A percentile compares a stretch with the other conserved stretches of the same genome.
These are phyloP conservation scores for Lota lota DNA, from an alignment of 2,113 vertebrate genomes.

Conservation along the genomic window DNA sequence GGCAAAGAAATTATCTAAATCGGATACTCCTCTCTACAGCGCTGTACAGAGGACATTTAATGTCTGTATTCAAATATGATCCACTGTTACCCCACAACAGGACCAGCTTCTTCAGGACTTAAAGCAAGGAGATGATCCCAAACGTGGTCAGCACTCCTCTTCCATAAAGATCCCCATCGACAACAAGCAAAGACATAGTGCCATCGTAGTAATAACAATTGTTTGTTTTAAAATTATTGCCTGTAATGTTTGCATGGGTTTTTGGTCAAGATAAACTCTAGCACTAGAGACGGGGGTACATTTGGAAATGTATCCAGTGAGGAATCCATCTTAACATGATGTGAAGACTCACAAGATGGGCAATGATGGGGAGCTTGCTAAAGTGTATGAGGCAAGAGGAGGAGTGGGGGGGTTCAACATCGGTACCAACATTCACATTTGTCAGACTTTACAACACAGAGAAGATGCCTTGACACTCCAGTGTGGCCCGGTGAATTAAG, in stretches of 20 bases:
- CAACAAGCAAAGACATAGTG: constrained; percentile 63
- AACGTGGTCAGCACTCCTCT: constrained; percentile 51
- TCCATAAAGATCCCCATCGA: constrained; percentile 55
- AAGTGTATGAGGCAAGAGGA: constrained; percentile 33
- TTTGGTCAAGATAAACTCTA: constrained; percentile 64
- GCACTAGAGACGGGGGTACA: constrained; percentile 17
- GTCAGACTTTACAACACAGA: constrained; percentile 45
- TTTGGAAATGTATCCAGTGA: constrained; percentile 32
- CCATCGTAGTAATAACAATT: constrained; percentile 63
- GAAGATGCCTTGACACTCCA: constrained; percentile 11
- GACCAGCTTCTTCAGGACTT: constrained; percentile 45
- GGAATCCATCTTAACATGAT: constrained; percentile 37
- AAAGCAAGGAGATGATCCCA: constrained; percentile 68
- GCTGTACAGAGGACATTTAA: constrained; percentile 35
- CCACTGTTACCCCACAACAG: constrained; percentile 39
- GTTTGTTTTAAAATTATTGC: constrained; percentile 69
- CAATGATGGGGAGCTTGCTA: constrained; percentile 39
- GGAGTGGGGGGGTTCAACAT: constrained; percentile 36
- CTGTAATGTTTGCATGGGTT: constrained; percentile 62
- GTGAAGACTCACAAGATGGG: constrained; percentile 29
- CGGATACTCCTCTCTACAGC: constrained; percentile 23
- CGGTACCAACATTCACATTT: constrained; percentile 70
- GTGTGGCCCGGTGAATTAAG: constrained; percentile 62
- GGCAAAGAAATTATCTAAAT: constrained; percentile 40
- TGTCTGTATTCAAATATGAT: constrained; percentile 42